Evolutionary conservation across 2,888 invertebrate species (phyloP).

Genomic region (Melieria omissa): DNA sequence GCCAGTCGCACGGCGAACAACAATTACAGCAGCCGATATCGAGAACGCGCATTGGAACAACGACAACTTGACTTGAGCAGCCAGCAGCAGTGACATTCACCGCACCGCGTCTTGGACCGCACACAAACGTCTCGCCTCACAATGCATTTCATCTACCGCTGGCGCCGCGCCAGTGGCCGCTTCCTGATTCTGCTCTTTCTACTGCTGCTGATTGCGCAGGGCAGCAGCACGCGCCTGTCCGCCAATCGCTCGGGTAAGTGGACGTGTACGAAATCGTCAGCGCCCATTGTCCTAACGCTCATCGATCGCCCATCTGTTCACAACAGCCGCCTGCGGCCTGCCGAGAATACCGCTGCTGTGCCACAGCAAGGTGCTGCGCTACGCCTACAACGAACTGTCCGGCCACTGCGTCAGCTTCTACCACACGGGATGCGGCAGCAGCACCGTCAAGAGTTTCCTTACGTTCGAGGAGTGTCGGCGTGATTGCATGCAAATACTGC

Average conservation of each 20-base stretch:
- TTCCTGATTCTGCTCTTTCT: neutral
- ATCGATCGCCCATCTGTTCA: neutral
- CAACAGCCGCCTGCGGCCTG: slow-evolving; percentile 52
- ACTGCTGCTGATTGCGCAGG: neutral
- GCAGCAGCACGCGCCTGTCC: neutral
- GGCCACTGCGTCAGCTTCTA: slow-evolving; percentile 58
- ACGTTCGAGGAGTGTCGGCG: slow-evolving; percentile 60
- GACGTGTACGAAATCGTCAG: neutral
- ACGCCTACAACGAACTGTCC: slow-evolving; percentile 56
- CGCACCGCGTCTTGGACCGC: too few species aligned
- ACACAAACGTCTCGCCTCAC: neutral
- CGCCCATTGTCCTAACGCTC: neutral
- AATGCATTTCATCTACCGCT: neutral
- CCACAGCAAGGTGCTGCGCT: slow-evolving; percentile 54
- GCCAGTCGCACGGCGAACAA: too few species aligned
- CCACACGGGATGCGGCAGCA: slow-evolving; percentile 58
- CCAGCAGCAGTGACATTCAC: too few species aligned
- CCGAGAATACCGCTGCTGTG: slow-evolving; percentile 56
- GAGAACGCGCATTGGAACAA: too few species aligned
- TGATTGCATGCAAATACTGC: slow-evolving; percentile 56
- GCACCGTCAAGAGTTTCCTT: slow-evolving; percentile 54
- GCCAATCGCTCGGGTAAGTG: slow-evolving; percentile 17
- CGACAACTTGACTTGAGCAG: too few species aligned
- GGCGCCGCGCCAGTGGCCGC: neutral
- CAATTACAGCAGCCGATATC: too few species aligned